phyloP scores from a whole-genome alignment of 2,113 vertebrate species.

The Piaya cayana region DNA sequence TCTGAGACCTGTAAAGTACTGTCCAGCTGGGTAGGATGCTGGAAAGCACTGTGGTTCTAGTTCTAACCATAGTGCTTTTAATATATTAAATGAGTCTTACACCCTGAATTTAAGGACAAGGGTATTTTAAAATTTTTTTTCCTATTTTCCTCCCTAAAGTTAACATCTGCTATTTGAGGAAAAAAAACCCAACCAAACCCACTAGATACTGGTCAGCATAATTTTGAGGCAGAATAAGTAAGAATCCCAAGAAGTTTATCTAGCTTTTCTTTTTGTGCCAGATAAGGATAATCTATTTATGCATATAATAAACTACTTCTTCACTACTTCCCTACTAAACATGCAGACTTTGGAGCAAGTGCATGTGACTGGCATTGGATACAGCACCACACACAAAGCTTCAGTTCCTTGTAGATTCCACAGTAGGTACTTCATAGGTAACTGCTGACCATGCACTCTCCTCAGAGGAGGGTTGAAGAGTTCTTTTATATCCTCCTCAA shows the following conservation, averaged over 20 bases:
- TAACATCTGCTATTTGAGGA: neutral
- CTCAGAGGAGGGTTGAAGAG: neutral
- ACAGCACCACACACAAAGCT: neutral
- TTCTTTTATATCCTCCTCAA: neutral
- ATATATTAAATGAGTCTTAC: neutral
- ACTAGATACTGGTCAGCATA: neutral
- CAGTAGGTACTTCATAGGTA: neutral
- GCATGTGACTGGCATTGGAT: neutral
- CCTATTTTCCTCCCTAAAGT: rapidly evolving
- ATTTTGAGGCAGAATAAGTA: neutral
- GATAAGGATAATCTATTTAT: neutral
- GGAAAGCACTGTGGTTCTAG: neutral
- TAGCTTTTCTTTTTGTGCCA: neutral
- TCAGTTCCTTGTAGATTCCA: neutral
- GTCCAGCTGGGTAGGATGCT: neutral
- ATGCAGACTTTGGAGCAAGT: neutral
- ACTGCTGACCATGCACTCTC: neutral
- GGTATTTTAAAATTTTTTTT: no score
- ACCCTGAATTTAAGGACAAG: neutral
- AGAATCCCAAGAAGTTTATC: neutral
- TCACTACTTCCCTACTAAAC: neutral
- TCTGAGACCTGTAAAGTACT: neutral
- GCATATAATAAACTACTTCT: neutral
- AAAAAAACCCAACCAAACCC: rapidly evolving
- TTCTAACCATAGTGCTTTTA: neutral